Base-by-base conservation (phyloP, 2,113 vertebrate genomes). In the Columba janthina region DNA sequence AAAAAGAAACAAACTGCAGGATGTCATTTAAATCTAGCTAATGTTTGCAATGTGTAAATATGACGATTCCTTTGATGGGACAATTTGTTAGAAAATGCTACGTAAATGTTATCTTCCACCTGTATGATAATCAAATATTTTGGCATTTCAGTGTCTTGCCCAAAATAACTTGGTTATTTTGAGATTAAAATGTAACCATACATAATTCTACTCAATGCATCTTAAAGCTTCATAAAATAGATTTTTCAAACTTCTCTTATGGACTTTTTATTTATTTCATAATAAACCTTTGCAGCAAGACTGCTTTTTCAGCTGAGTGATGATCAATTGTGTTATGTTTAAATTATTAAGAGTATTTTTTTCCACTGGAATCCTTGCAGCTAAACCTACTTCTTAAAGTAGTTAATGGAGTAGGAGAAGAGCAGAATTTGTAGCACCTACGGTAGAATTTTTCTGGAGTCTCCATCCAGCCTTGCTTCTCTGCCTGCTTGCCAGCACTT, bases 141-240 rank as follows among this genome's bases (percentile, higher is more conserved):
- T 97, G 96, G 98, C 97, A 98, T 98, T 98, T 98, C 98, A 98
- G 96, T 97, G 94, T 98, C 97, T 98, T 95, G 95, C 94, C 96
- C 97, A 97, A 96, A 97, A 97, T 97, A 98, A 97, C 97, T 97
- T 98, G 95, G 92, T 96, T 98, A 97, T 98, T 98, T 98, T 96
- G 96, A 97, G 97, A 97, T 93, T 89, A 96, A 97, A 98, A 98
- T 98, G 98, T 98, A 98, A 98, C 95, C 97, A 95, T 98, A 98
- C 97, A 97, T 98, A 98, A 98, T 98, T 98, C 97, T 97, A 96
- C 96, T 98, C 97, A 93, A 93, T 98, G 98, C 98, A 98, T 98
- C 98, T 98, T 98, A 99, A 99, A 98, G 98, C 98, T 98, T 98
- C 98, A 98, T 98, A 98, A 99, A 98, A 98, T 98, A 98, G 95